Evolutionary conservation across 2,113 vertebrate genomes (phyloP).

Genomic region (Mus musculus): DNA sequence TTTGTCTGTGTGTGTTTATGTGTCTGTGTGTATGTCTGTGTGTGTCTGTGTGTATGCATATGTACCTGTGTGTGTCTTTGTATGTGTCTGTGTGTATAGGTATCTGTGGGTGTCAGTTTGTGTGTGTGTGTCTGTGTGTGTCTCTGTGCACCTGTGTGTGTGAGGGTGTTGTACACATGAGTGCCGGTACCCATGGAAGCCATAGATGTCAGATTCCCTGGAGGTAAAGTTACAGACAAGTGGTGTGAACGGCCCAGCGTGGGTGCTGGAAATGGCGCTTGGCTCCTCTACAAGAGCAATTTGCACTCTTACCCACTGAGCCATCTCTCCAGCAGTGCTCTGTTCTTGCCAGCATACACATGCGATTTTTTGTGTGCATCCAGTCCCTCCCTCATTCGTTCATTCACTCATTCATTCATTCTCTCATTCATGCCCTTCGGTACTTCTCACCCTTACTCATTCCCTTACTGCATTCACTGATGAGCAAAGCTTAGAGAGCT

Average conservation of each 20-base stretch:
- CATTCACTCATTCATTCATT: not conserved
- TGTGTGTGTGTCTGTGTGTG: not conserved
- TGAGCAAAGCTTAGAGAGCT: not conserved
- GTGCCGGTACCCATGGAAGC: not conserved
- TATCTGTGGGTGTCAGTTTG: not conserved
- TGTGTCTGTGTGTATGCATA: not conserved
- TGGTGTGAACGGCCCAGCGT: not conserved
- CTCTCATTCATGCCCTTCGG: not conserved
- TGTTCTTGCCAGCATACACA: not conserved
- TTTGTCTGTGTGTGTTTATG: not conserved
- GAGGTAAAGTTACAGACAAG: not conserved
- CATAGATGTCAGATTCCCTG: not conserved
- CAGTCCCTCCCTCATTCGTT: not conserved
- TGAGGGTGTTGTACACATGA: not conserved
- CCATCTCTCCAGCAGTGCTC: not conserved
- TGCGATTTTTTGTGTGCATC: not conserved
- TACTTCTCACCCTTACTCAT: not conserved
- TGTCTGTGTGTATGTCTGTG: not conserved
- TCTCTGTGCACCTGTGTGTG: not conserved
- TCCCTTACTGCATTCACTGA: not conserved
- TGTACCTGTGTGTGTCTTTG: not conserved
- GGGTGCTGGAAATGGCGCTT: not conserved
- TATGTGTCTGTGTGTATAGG: not conserved
- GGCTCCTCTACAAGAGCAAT: not conserved
- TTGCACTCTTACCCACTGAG: not conserved